Evolutionary conservation across 2,888 invertebrate species (phyloP), one percentile per base, ranked within the genome.

Genomic region (Hecatera dysodea): DNA sequence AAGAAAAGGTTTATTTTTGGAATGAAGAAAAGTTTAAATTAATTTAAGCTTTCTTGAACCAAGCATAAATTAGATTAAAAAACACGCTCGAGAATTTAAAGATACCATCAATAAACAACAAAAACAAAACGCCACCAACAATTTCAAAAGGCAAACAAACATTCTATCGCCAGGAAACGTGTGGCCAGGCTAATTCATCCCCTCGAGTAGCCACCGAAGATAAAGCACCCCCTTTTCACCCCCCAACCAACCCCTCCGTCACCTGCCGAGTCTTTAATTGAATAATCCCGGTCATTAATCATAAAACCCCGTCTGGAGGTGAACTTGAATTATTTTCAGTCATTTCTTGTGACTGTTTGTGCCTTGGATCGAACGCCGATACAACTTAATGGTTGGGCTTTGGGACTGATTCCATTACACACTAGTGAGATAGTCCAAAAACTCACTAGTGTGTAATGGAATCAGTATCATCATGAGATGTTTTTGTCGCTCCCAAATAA

Each of bases 221-320:
- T 90, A 90, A 89, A 91, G 88, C 75, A 59, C 64, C 82, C 83
- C 81, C 63, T 61, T 60, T 67, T 17, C 64, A 75, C 75, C 76
- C 76, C 48, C 29, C 1, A 80, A 72, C 71, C 65, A 33, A 75
- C 83, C 81, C 90, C 87, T 87, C 88, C 88, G 90, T 90, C 92
- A 94, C 95, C 95, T 94, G 93, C 90, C 89, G 90, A 91, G 93
- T 93, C 93, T 93, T 95, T 96, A 96, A 96, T 96, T 96, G 95
- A 96, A 96, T 96, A 96, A 96, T 96, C 95, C 92, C 89, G 88
- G 92, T 94, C 96, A 96, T 96, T 96, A 96, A 96, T 96, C 96
- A 96, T 94, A 91, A 88, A 87, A 86, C 88, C 89, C 90, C 90
- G 93, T 93, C 95, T 95, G 94, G 91, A 93, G 90, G 90, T 93